phyloP scores from a whole-genome alignment of 64 coral and sea anemone genomes.

The Stylophora pistillata region DNA sequence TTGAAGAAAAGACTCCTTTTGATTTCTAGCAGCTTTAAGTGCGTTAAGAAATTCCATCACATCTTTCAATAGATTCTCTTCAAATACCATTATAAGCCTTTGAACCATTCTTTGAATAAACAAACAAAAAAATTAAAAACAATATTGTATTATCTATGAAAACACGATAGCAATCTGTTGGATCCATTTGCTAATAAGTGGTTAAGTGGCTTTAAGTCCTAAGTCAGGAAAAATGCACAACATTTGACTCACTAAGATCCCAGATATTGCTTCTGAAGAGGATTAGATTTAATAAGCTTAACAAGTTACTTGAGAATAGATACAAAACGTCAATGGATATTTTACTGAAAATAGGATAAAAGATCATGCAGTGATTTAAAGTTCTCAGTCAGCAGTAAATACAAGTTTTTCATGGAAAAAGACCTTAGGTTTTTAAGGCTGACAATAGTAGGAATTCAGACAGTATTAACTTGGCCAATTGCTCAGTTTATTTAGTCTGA shows the following conservation, averaged over 20 bases:
- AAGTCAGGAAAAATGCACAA: background rate
- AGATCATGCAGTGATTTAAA: too few relatives aligned
- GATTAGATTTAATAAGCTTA: background rate
- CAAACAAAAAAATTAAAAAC: background rate
- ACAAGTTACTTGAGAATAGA: background rate
- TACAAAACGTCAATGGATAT: background rate
- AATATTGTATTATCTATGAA: background rate
- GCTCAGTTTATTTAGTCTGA: too few relatives aligned
- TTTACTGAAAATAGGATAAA: background rate
- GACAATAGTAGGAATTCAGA: too few relatives aligned
- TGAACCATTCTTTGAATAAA: background rate
- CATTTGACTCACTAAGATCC: background rate
- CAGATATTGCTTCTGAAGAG: background rate
- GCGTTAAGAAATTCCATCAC: too few relatives aligned
- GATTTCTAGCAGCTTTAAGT: too few relatives aligned
- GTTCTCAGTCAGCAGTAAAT: too few relatives aligned
- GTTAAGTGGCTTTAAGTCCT: background rate
- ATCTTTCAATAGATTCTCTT: too few relatives aligned
- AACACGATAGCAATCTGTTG: background rate
- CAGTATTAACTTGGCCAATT: too few relatives aligned
- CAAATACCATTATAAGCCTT: too few relatives aligned
- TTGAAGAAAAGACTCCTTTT: too few relatives aligned
- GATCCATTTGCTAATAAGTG: background rate
- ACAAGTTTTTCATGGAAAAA: too few relatives aligned
- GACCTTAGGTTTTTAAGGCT: too few relatives aligned